These are phyloP conservation scores for Stomatorhinus ivindoensis DNA, from an alignment of 2,113 vertebrate genomes.

Conservation along the genomic window DNA sequence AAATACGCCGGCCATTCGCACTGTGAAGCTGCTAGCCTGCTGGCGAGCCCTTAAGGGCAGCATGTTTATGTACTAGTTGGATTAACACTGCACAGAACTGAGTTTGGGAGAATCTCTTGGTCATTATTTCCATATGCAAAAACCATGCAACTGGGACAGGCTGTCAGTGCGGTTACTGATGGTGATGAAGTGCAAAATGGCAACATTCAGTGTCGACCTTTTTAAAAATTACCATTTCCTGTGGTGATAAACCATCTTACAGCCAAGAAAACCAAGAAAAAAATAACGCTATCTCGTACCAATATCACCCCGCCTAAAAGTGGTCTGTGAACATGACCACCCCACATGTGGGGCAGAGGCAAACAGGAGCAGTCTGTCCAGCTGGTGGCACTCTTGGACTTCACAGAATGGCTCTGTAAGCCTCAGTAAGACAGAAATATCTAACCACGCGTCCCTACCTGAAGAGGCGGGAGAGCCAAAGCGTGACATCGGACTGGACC, in stretches of 20 bases:
- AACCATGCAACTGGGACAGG: not conserved
- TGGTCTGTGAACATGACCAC: not conserved
- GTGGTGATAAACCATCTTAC: not conserved
- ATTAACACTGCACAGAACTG: not conserved
- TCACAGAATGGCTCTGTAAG: not conserved
- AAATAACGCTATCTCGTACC: not conserved
- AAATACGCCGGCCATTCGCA: not conserved
- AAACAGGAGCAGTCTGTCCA: not conserved
- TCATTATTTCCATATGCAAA: not conserved
- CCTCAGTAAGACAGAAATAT: not conserved
- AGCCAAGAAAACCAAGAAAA: not conserved
- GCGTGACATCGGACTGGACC: constrained; percentile 86
- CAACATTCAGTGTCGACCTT: not conserved
- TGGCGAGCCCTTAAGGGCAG: not conserved
- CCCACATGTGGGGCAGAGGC: not conserved
- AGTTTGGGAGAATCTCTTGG: not conserved
- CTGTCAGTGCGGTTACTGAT: not conserved
- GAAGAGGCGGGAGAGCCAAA: constrained; percentile 96
- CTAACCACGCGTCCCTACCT: constrained; percentile 48
- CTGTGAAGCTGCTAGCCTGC: not conserved
- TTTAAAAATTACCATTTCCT: not conserved
- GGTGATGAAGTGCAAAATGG: not conserved
- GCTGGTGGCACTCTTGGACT: not conserved
- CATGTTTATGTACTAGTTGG: not conserved
- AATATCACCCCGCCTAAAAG: not conserved